Evolutionary conservation across 2,888 invertebrate species (phyloP).

Genomic region (Nesidiocoris tenuis): DNA sequence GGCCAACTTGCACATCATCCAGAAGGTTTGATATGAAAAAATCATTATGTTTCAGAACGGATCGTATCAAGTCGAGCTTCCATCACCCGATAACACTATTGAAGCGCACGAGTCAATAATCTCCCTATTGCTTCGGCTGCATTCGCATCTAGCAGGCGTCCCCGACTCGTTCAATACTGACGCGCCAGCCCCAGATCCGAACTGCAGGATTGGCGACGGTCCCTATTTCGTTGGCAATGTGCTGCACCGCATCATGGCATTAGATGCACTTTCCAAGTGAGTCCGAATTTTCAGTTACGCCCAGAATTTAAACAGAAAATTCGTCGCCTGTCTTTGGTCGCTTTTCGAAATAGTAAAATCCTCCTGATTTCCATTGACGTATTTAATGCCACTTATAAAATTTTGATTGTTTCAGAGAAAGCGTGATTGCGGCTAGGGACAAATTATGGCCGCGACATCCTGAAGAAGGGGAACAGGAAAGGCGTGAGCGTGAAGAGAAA

Average conservation of each 20-base stretch:
- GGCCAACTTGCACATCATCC: too few species aligned
- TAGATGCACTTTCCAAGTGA: constrained; percentile 65
- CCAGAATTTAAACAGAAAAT: too few species aligned
- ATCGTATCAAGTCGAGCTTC: constrained; percentile 46
- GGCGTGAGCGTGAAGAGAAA: constrained; percentile 62
- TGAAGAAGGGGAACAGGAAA: constrained; percentile 69
- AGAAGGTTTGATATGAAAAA: too few species aligned
- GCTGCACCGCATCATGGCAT: constrained; percentile 70
- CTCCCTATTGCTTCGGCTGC: constrained; percentile 82
- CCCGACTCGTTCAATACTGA: constrained; percentile 71
- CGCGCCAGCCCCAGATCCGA: constrained; percentile 50
- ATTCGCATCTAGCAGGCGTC: constrained; percentile 81
- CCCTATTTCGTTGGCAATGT: constrained; percentile 81
- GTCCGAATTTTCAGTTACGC: constrained; percentile 27
- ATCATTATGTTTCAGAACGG: too few species aligned
- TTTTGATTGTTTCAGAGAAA: constrained; percentile 57
- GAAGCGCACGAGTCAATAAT: constrained; percentile 84
- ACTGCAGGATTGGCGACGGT: constrained; percentile 54
- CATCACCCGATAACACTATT: constrained; percentile 52
- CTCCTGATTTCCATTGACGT: too few species aligned
- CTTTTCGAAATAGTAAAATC: too few species aligned
- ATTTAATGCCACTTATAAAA: not conserved
- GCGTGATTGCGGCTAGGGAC: constrained; percentile 69
- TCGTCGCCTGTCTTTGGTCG: too few species aligned
- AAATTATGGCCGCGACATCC: constrained; percentile 79